Base-by-base conservation (phyloP, 92 coral and sea anemone genomes). In the Phenganax stokvisi region DNA sequence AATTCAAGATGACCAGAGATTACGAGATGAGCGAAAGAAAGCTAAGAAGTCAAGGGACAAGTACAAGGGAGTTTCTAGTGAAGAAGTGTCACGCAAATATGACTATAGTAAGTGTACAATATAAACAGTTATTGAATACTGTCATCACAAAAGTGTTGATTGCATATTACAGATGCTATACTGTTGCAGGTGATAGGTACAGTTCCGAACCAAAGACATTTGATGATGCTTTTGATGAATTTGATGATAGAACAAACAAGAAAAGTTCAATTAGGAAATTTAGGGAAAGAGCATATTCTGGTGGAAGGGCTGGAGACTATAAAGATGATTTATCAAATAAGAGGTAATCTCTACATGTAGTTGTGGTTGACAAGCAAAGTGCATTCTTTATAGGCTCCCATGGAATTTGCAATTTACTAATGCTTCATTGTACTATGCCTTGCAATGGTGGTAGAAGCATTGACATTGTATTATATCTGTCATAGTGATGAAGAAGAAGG, bases 11-110 rank as follows among this genome's bases (percentile, higher is more conserved):
- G 96, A 94, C 71, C 97, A 92, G 61, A 86, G 98, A 77, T 75
- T 94, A 73, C 82, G 96, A 57, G 83, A 88, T 30, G 98, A 94
- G 56, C 85, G 98, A 16, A 94, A 94, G 74, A 90, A 90, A 68
- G 92, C 98, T 3, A 94, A 94, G 90, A 94, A 94, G 76, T 92
- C 89, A 53, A 80, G 98, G 11, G 97, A 94, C 81, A 94, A 94
- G 76, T 94, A 88, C 85, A 88, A 89, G 13, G 98, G 98, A 54
- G 89, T 94, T 76, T 94, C 98, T 27, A 85, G 89, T 44, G 94
- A 90, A 3, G 92, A 90, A 75, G 83, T 82, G 57, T 85, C 84
- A 3, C 81, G 88, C 37, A 85, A 87, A 54, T 79, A 79, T 79
- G 89, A 81, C 27, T 94, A 94, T 51, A 90, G 98, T 94, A 88